phyloP scores from a whole-genome alignment of 2,113 vertebrate species.

The Brachypodius melanocephalos region DNA sequence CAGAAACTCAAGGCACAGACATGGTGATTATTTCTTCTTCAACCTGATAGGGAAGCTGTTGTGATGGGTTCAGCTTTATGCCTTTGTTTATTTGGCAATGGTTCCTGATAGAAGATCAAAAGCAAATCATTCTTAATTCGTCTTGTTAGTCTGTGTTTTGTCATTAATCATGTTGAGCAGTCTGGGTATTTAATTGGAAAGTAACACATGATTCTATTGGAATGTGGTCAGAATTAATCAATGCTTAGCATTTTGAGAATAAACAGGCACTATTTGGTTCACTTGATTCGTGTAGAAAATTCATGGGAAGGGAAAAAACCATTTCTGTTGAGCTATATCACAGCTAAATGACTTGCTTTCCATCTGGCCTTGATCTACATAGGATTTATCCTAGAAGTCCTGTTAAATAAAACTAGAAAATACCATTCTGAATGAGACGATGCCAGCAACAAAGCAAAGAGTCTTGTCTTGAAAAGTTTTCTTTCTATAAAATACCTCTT shows the following conservation, averaged over 20 bases:
- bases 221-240: slow-evolving; percentile 53
- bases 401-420: background rate
- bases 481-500: background rate
- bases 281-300: slow-evolving; percentile 5
- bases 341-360: background rate
- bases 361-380: background rate
- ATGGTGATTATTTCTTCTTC: background rate
- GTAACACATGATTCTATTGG: slow-evolving; percentile 9
- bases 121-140: slow-evolving; percentile 40
- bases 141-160: slow-evolving; percentile 46
- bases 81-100: slow-evolving; percentile 28
- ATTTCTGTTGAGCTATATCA: background rate
- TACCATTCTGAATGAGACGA: background rate
- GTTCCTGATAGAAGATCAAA: slow-evolving; percentile 2
- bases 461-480: background rate
- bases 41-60: background rate
- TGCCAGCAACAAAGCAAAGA: background rate
- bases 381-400: background rate
- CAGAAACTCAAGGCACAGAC: background rate
- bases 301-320: background rate
- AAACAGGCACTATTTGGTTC: background rate
- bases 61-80: background rate
- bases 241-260: background rate
- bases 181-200: slow-evolving; percentile 46
- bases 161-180: slow-evolving; percentile 32